phyloP scores from a whole-genome alignment of 2,888 invertebrate genomes.

The Ichneumon xanthorius region DNA sequence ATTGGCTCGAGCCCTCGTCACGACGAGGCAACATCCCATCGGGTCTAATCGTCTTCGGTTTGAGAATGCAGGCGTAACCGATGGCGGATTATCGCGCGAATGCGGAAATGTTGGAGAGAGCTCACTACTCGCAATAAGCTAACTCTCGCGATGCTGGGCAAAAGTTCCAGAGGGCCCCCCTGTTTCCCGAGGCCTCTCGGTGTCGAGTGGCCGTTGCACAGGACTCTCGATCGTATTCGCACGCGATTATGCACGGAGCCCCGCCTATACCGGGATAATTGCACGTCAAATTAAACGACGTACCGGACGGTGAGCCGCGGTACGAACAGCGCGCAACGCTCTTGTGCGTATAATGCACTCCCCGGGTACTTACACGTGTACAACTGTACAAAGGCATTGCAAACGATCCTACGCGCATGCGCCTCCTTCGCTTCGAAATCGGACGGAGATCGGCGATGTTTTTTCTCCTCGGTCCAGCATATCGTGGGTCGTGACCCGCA shows the following conservation, averaged over 20 bases:
- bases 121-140: constrained; percentile 60
- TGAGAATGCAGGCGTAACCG: constrained; percentile 63
- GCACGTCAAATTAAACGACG: constrained; percentile 68
- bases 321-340: constrained; percentile 29
- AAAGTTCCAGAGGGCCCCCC: constrained; percentile 47
- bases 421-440: constrained; percentile 52
- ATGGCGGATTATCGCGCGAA: constrained; percentile 66
- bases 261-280: constrained; percentile 65
- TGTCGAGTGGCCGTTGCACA: constrained; percentile 16
- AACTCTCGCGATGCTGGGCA: constrained; percentile 46
- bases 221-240: constrained; percentile 65
- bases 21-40: background rate
- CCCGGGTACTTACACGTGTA: constrained; percentile 1
- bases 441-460: constrained; percentile 32
- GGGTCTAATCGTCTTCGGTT: constrained; percentile 45
- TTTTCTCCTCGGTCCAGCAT: constrained; percentile 32
- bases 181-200: constrained; percentile 37
- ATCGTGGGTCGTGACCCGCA: constrained; percentile 62
- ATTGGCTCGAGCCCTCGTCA: constrained; percentile 28
- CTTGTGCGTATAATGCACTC: constrained; percentile 18
- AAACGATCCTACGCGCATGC: constrained; percentile 43
- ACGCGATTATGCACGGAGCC: constrained; percentile 65
- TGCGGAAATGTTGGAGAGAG: constrained; percentile 61
- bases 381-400: constrained; percentile 5
- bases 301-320: constrained; percentile 44